Evolutionary conservation across 2,888 invertebrate species (phyloP), one percentile per base, ranked within the genome.

Genomic region (Urechis unicinctus): DNA sequence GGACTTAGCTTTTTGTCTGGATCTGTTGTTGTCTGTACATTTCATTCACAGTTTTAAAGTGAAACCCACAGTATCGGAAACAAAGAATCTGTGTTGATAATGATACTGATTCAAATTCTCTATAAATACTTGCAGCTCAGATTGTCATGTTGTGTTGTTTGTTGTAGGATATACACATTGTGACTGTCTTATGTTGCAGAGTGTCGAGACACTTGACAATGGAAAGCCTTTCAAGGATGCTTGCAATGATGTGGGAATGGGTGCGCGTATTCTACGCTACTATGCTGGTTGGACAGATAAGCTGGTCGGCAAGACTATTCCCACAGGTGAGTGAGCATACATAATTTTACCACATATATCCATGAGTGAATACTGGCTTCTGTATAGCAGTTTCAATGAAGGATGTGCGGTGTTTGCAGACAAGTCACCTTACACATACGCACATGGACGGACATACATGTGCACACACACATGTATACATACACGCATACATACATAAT

Each of bases 171-270:
- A n/a, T n/a, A n/a, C n/a, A n/a, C n/a, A n/a, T n/a, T n/a, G n/a
- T n/a, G n/a, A n/a, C n/a, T n/a, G n/a, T n/a, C n/a, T n/a, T n/a
- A n/a, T n/a, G n/a, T n/a, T 53, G 13, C 61, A 81, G 79, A 75
- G 91, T 70, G 79, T 98, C 72, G 96, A 97, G 80, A 92, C 95
- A 0, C 73, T 94, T 56, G 95, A 98, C 79, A 95, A 93, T 78
- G 95, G 95, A 24, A 95, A 95, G 76, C 93, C 94, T 0, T 13
- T 36, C 17, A 9, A 9, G 9, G 9, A 36, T 13, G 9, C 36
- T 36, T 17, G 17, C 9, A 13, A 13, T 17, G 36, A 36, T 17
- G 17, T 36, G 9, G 36, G 17, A 17, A 13, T 36, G 9, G 17
- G 36, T 36, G 17, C 17, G 9, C 36, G 36, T 17, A 17, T 36